These are phyloP conservation scores for Craniophora ligustri DNA, from an alignment of 2,888 invertebrate genomes.

Conservation along the genomic window DNA sequence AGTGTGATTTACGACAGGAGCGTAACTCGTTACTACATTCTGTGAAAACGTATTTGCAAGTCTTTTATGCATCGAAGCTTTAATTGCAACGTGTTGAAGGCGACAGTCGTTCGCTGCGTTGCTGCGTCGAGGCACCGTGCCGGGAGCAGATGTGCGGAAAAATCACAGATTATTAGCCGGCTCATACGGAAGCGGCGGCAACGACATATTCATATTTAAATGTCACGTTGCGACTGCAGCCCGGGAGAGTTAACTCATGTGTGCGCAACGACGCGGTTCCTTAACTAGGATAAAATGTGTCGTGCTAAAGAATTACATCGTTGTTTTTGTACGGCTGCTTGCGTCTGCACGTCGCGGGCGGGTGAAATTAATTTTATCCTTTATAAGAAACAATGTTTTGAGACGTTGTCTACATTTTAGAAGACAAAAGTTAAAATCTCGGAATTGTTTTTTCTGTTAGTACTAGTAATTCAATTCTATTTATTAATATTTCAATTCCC, in stretches of 20 bases:
- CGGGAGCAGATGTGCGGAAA: constrained; percentile 81
- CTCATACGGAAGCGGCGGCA: constrained; percentile 64
- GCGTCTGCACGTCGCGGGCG: constrained; percentile 27
- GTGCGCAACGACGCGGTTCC: constrained; percentile 55
- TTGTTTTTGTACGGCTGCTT: constrained; percentile 50
- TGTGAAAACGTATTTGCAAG: constrained; percentile 38
- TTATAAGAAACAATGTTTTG: constrained; percentile 46
- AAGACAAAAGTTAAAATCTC: constrained; percentile 23
- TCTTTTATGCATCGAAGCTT: constrained; percentile 54
- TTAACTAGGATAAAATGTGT: constrained; percentile 58
- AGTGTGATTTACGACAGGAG: constrained; percentile 19
- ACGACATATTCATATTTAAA: constrained; percentile 87
- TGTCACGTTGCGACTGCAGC: constrained; percentile 74
- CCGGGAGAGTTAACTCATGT: constrained; percentile 70
- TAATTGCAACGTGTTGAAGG: constrained; percentile 58
- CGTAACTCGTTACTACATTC: constrained; percentile 15
- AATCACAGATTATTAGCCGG: constrained; percentile 83
- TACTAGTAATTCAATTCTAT: too few relatives aligned
- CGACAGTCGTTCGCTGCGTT: constrained; percentile 46
- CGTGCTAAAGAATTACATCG: constrained; percentile 48
- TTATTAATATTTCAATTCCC: too few relatives aligned
- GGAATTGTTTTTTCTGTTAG: too few relatives aligned
- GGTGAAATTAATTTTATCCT: constrained; percentile 49
- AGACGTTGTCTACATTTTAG: constrained; percentile 27
- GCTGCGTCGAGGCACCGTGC: constrained; percentile 43